Evolutionary conservation across 2,888 invertebrate species (phyloP).

Genomic region (Drosophila hamatofila): DNA sequence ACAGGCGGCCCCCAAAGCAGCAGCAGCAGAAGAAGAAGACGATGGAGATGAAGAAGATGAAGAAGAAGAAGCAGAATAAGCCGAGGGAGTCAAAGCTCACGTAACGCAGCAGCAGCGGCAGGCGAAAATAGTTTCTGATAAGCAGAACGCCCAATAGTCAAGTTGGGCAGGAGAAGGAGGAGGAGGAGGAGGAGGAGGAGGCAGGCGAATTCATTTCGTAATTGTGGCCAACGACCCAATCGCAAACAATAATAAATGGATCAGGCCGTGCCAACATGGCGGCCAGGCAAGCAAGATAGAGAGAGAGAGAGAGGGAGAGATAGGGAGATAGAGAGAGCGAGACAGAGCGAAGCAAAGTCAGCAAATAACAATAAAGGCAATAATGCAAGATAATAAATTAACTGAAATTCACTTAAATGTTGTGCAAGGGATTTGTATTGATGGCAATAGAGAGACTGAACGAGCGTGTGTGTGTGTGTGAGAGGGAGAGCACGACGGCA

Average conservation of each 20-base stretch:
- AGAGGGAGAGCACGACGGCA: conserved; percentile 22
- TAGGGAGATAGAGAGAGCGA: conserved; percentile 9
- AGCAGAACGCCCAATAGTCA: conserved; percentile 35
- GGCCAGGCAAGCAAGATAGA: conserved; percentile 11
- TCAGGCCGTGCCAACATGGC: conserved; percentile 46
- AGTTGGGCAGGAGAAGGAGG: neutral
- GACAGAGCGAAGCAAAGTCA: conserved; percentile 27
- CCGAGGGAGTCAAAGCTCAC: conserved; percentile 43
- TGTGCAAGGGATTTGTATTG: conserved; percentile 45
- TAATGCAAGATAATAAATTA: conserved; percentile 84
- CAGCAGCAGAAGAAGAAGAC: conserved; percentile 1
- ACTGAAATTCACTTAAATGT: conserved; percentile 83
- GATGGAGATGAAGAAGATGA: conserved; percentile 3
- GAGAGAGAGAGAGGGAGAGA: conserved; percentile 15
- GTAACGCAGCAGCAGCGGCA: conserved; percentile 10
- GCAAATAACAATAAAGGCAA: conserved; percentile 80
- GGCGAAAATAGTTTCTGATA: conserved; percentile 51
- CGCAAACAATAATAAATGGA: conserved; percentile 69
- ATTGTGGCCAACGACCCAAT: conserved; percentile 81
- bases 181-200: conserved; percentile 13
- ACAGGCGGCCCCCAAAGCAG: conserved; percentile 58
- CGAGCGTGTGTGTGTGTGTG: neutral
- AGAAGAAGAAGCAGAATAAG: conserved; percentile 23
- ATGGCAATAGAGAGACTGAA: neutral
- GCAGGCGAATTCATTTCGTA: conserved; percentile 82